These are phyloP conservation scores for Sylvia borin DNA, from an alignment of 2,797 vertebrate species.

Conservation along the genomic window DNA sequence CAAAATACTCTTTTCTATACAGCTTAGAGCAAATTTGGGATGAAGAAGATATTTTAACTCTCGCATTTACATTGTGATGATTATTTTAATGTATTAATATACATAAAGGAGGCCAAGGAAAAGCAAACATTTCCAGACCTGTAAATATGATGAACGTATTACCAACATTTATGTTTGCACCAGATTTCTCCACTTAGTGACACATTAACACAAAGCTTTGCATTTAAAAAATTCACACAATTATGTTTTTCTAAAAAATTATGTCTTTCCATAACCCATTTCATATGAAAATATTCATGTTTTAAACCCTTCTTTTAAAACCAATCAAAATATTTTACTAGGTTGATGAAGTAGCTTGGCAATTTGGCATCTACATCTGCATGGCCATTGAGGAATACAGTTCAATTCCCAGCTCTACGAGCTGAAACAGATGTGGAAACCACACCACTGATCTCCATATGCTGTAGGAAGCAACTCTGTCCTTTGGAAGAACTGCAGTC, in stretches of 20 bases:
- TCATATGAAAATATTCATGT: conserved; percentile 21
- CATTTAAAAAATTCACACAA: conserved; percentile 25
- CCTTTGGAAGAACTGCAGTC: not conserved
- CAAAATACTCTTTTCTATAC: not conserved
- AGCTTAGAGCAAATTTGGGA: conserved; percentile 13
- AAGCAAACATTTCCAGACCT: not conserved
- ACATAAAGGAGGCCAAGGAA: not conserved
- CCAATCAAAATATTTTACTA: conserved; percentile 64
- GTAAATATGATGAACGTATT: not conserved
- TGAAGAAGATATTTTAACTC: conserved; percentile 6
- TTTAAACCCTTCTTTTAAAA: conserved; percentile 40
- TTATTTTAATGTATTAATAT: not conserved
- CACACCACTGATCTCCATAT: not conserved
- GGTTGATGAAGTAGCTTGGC: conserved; percentile 18
- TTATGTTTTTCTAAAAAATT: not conserved
- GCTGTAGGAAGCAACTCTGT: not conserved
- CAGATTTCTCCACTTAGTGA: not conserved
- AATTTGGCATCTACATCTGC: not conserved
- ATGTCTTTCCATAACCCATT: conserved; percentile 33
- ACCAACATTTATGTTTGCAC: conserved; percentile 42
- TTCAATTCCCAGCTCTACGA: not conserved
- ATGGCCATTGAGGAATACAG: not conserved
- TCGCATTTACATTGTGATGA: not conserved
- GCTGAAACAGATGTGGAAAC: conserved; percentile 20
- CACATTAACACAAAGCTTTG: conserved; percentile 21